Evolutionary conservation across 2,888 invertebrate species (phyloP), one percentile per base, ranked within the genome.

Genomic region (Dryocosmus kuriphilus): DNA sequence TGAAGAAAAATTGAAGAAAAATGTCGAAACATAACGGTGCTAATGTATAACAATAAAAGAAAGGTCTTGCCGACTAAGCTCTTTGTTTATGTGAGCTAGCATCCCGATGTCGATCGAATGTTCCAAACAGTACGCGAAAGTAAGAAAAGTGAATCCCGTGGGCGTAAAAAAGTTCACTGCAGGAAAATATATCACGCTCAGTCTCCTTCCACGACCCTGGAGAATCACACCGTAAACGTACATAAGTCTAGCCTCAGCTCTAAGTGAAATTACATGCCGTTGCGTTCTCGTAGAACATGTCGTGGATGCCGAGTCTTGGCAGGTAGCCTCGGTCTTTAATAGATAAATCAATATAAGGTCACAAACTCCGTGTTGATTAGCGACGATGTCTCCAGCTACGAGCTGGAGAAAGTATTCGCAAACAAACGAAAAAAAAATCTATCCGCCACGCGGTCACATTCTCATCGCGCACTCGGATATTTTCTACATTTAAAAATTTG

Each of bases 241-340:
- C n/a, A 81, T 27, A 83, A 83, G 83, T 83, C 81, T 80, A 76
- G 77, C 61, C 51, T n/a, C n/a, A n/a, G n/a, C n/a, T 75, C 82
- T 87, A 88, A 88, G 87, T 88, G 85, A 88, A 87, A 87, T 77
- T 80, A 81, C 78, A 80, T 82, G 77, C 24, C 67, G 75, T 73
- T 60, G 57, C 71, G 32, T 75, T 73, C 65, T 65, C 46, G 65
- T 62, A 55, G 75, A 75, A 79, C 79, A 67, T 65, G 38, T 51
- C 74, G 78, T 67, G 78, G 78, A 74, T 76, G 27, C 77, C 77
- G 81, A 85, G 82, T 83, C 85, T 86, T 86, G 85, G 84, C 85
- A 85, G 80, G 77, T 79, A 79, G 80, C 80, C 80, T 77, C 67
- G 81, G 77, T 24, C 27, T 81, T 84, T 79, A 81, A 83, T 83